Evolutionary conservation across 2,797 vertebrate genomes (phyloP).

Genomic region (Pyrocephalus nanus): DNA sequence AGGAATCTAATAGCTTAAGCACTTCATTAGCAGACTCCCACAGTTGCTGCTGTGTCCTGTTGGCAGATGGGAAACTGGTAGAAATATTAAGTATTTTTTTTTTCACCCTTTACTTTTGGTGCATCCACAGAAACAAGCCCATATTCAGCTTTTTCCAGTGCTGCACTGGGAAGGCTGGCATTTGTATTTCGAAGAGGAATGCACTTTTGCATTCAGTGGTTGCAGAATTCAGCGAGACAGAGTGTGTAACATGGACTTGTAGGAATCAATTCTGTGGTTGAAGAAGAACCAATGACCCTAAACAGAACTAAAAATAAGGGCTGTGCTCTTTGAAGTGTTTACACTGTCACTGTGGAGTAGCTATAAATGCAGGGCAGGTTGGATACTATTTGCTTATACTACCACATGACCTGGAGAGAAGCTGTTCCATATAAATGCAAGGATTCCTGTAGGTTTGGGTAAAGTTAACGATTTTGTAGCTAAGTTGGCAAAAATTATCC

Average conservation of each 20-base stretch:
- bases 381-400: background rate
- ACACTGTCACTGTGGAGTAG: background rate
- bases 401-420: background rate
- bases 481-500: background rate
- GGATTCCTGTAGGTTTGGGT: background rate
- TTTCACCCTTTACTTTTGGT: background rate
- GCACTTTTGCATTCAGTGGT: background rate
- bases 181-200: background rate
- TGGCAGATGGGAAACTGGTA: background rate
- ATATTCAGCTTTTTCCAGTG: background rate
- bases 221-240: background rate
- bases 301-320: slow-evolving; percentile 16
- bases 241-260: background rate
- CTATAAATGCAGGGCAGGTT: background rate
- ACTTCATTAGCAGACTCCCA: background rate
- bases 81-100: background rate
- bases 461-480: background rate
- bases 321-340: background rate
- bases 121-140: background rate
- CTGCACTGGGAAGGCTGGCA: background rate
- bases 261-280: slow-evolving; percentile 29
- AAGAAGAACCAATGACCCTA: slow-evolving; percentile 11
- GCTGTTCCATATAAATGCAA: background rate
- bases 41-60: background rate
- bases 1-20: background rate